A percentile compares a stretch with the other conserved stretches of the same genome.
Evolutionary conservation across 2,113 vertebrate species (phyloP).

Genomic region (Mormyrus lacerda): DNA sequence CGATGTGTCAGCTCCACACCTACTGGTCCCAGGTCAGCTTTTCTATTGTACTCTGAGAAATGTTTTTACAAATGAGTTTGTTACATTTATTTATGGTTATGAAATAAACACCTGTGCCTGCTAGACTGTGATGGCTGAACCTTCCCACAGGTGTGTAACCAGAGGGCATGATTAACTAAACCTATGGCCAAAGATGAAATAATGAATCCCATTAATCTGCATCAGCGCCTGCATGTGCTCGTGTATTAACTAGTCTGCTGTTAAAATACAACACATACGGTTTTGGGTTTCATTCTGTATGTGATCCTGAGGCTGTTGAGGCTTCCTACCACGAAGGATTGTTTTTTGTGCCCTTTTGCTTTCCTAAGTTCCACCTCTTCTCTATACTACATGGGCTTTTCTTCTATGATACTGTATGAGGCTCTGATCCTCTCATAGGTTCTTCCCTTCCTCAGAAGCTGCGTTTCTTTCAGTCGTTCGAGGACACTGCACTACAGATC

Average conservation of each 20-base stretch:
- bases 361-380: neutral
- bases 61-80: neutral
- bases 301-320: neutral
- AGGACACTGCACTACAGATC: neutral
- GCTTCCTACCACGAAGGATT: neutral
- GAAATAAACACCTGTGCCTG: slow-evolving; percentile 49
- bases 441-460: neutral
- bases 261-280: neutral
- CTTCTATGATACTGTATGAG: neutral
- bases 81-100: slow-evolving; percentile 23
- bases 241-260: neutral
- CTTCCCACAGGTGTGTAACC: neutral
- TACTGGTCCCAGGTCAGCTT: slow-evolving; percentile 23
- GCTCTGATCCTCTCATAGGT: neutral
- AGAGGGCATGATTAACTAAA: neutral
- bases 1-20: slow-evolving; percentile 46
- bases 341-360: neutral
- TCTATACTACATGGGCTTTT: neutral
- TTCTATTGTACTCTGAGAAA: neutral
- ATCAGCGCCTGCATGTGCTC: slow-evolving; percentile 20
- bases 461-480: neutral
- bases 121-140: neutral
- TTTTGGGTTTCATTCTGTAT: neutral
- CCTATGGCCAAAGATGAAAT: neutral
- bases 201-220: neutral